These are phyloP conservation scores for Urosaurus nigricauda DNA, from an alignment of 2,797 vertebrate species.

Conservation along the genomic window DNA sequence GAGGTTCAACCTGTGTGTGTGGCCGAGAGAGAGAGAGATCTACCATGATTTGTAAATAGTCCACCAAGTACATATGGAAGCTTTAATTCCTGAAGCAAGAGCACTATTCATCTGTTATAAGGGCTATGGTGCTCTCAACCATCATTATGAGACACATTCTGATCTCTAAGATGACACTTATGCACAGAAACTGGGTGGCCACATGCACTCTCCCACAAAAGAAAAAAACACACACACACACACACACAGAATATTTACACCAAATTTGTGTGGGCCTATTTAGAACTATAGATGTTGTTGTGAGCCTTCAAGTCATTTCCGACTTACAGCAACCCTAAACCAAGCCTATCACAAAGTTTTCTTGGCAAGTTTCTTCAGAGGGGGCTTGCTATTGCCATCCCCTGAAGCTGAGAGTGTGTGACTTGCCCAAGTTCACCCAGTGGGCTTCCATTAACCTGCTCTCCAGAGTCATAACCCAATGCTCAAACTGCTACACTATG, in stretches of 20 bases:
- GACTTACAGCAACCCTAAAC: too few relatives aligned
- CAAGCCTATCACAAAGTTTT: too few relatives aligned
- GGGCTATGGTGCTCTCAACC: background rate
- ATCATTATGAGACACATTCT: background rate
- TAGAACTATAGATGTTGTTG: background rate
- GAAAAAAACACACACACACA: background rate
- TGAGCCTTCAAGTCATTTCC: too few relatives aligned
- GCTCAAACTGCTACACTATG: too few relatives aligned
- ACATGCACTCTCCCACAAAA: background rate
- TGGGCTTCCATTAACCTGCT: too few relatives aligned
- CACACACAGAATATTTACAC: too few relatives aligned
- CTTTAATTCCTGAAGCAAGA: slow-evolving; percentile 4
- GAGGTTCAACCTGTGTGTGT: background rate
- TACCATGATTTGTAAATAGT: slow-evolving; percentile 7
- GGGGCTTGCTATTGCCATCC: too few relatives aligned
- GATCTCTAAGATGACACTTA: background rate
- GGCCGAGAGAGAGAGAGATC: background rate
- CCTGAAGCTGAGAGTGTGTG: too few relatives aligned
- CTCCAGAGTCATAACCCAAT: too few relatives aligned
- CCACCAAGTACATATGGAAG: background rate
- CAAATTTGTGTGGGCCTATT: background rate
- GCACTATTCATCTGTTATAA: background rate
- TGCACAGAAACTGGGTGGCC: background rate
- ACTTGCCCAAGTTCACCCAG: too few relatives aligned
- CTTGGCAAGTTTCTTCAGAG: too few relatives aligned